These are phyloP conservation scores for Austrofundulus limnaeus DNA, from an alignment of 2,113 vertebrate genomes.

Conservation along the genomic window DNA sequence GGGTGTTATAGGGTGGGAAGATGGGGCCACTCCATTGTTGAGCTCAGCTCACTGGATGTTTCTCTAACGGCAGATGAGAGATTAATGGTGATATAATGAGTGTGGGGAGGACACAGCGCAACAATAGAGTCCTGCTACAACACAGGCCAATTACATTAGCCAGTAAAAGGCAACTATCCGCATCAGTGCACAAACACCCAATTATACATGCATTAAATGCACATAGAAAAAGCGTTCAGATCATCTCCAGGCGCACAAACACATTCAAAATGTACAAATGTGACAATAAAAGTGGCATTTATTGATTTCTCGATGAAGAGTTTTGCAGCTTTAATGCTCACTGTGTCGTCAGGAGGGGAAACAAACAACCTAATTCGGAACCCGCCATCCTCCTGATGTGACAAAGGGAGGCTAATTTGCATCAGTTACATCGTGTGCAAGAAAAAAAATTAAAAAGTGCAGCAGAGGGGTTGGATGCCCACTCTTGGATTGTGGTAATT, in stretches of 20 bases:
- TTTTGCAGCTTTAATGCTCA: conserved; percentile 27
- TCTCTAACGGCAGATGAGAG: conserved; percentile 69
- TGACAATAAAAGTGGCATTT: conserved; percentile 23
- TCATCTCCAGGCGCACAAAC: conserved; percentile 9
- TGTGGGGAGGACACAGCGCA: conserved; percentile 56
- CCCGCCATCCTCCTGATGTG: conserved; percentile 43
- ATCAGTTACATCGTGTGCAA: conserved; percentile 33
- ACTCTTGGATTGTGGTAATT: conserved; percentile 64
- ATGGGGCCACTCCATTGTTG: conserved; percentile 52
- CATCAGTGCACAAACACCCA: conserved; percentile 20
- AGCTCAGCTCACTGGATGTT: conserved; percentile 56
- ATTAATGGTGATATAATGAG: conserved; percentile 73
- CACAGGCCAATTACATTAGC: conserved; percentile 54
- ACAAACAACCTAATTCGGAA: conserved; percentile 62
- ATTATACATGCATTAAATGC: conserved; percentile 1
- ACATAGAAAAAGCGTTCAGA: conserved; percentile 15
- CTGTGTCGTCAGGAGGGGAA: conserved; percentile 27
- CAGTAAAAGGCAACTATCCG: conserved; percentile 42
- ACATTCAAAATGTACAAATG: conserved; percentile 17
- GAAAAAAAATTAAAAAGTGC: conserved; percentile 14
- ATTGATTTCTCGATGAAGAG: conserved; percentile 51
- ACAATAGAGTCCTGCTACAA: conserved; percentile 58
- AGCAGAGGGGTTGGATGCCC: conserved; percentile 53
- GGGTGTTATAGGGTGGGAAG: conserved; percentile 47
- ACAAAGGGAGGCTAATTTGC: conserved; percentile 70